phyloP scores from a whole-genome alignment of 2,888 invertebrate species.

The Cyclophora albipunctata region DNA sequence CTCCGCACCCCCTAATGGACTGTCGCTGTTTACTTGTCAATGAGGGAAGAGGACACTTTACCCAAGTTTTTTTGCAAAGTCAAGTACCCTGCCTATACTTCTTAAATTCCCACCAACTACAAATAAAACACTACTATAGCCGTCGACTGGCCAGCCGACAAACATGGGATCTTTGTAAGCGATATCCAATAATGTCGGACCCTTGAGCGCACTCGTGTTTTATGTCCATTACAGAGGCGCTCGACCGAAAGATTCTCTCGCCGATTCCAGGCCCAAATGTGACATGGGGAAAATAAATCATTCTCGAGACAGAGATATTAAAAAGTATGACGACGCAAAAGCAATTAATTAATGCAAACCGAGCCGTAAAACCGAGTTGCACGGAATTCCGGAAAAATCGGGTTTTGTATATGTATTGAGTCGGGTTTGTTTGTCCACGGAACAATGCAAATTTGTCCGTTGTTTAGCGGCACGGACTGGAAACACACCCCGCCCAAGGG shows the following conservation, averaged over 20 bases:
- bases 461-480: slow-evolving; percentile 31
- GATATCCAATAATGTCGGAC: slow-evolving; percentile 54
- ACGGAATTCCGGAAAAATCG: slow-evolving; percentile 34
- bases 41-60: slow-evolving; percentile 41
- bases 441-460: slow-evolving; percentile 53
- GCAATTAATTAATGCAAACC: slow-evolving; percentile 45
- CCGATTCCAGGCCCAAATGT: slow-evolving; percentile 18
- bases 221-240: slow-evolving; percentile 35
- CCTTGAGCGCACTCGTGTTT: slow-evolving; percentile 38
- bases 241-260: slow-evolving; percentile 25
- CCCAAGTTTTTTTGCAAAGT: slow-evolving; percentile 40
- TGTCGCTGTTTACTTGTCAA: slow-evolving; percentile 43
- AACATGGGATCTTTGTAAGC: slow-evolving; percentile 49
- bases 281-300: slow-evolving; percentile 40
- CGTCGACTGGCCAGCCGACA: slow-evolving; percentile 31
- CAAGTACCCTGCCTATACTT: slow-evolving; percentile 39
- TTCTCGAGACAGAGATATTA: slow-evolving; percentile 36
- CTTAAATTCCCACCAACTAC: slow-evolving; percentile 29
- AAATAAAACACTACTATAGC: slow-evolving; percentile 39
- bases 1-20: slow-evolving; percentile 47
- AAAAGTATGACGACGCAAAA: slow-evolving; percentile 45
- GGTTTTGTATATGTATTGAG: slow-evolving; percentile 25
- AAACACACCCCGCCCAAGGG: slow-evolving; percentile 26
- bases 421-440: slow-evolving; percentile 32
- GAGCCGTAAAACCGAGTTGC: slow-evolving; percentile 24